Evolutionary conservation across 2,888 invertebrate species (phyloP), one percentile per base, ranked within the genome.

Genomic region (Caenorhabditis sp.): DNA sequence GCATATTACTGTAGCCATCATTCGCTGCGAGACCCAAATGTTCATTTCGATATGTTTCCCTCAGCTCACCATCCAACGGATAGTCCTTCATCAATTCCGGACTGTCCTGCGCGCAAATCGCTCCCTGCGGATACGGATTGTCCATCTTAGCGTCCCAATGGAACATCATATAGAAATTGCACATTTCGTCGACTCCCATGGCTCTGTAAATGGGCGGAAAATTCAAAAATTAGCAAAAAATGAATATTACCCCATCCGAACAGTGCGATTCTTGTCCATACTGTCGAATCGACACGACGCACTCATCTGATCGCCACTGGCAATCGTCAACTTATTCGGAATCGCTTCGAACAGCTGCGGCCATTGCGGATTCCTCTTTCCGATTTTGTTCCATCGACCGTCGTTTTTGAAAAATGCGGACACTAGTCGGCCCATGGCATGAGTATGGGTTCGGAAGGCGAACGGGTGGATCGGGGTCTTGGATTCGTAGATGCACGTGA

Each of bases 311-410:
- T 94, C 94, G 35, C 92, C 92, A 24, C 92, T 92, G 24, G 92
- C 90, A 15, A 94, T 92, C 18, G 90, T 91, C 44, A 92, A 81
- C 9, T 90, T 87, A 15, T 89, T 80, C 0, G 92, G 85, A 84
- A 93, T 92, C 32, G 93, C 93, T 89, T 94, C 94, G 91, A 94
- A 94, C 15, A 94, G 93, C 92, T 94, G 94, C 0, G 94, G 94
- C 94, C 94, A 94, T 85, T 94, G 94, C 1, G 94, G 94, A 89
- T 94, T 94, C 53, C 94, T 93, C 88, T 93, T 94, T 18, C 93
- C 93, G 70, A 94, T 87, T 80, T 90, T 85, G 2, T 86, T 89
- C 90, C 92, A 92, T 28, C 88, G 72, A 11, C 88, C 81, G 65
- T 91, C 89, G 71, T 91, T 91, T 44, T 90, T 89, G 79, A 92